Conservation (phyloP, 2,113 vertebrate genomes). For the Pseudorhombus dupliciocellatus region DNA sequence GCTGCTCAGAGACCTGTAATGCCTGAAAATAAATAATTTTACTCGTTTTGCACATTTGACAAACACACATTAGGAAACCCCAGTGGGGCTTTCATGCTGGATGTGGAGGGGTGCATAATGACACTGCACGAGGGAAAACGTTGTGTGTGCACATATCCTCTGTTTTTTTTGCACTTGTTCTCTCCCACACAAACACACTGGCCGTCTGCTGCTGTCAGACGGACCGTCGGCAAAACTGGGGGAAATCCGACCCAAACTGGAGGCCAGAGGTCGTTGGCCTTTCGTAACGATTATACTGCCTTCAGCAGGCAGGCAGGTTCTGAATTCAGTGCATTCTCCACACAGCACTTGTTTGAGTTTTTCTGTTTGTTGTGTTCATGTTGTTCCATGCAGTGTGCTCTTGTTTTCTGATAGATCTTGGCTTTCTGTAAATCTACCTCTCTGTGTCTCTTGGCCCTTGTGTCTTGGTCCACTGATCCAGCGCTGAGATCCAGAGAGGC, state of each 20-base stretch:
- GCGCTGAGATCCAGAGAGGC: slow-evolving; percentile 37
- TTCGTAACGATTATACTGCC: no score
- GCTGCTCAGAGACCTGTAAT: no score
- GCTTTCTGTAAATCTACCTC: slow-evolving; percentile 15
- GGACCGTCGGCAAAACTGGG: no score
- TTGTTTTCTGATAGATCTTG: not conserved
- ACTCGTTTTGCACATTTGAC: no score
- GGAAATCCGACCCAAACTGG: no score
- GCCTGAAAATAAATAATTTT: not conserved
- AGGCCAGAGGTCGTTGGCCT: no score
- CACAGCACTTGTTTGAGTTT: not conserved
- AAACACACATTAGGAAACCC: not conserved
- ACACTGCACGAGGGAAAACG: not conserved
- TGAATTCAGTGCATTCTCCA: not conserved
- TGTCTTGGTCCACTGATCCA: slow-evolving; percentile 55
- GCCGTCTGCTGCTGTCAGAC: no score
- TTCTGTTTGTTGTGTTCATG: slow-evolving; percentile 3
- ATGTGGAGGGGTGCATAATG: not conserved
- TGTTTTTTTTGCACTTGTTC: not conserved
- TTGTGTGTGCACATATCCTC: not conserved
- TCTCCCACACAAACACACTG: no score
- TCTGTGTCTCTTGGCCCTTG: slow-evolving; percentile 10
- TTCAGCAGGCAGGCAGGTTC: not conserved
- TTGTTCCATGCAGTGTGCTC: not conserved
- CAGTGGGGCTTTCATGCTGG: not conserved